Evolutionary conservation across 2,797 vertebrate genomes (phyloP), one percentile per base, ranked within the genome.

Genomic region (Eleutherodactylus coqui): DNA sequence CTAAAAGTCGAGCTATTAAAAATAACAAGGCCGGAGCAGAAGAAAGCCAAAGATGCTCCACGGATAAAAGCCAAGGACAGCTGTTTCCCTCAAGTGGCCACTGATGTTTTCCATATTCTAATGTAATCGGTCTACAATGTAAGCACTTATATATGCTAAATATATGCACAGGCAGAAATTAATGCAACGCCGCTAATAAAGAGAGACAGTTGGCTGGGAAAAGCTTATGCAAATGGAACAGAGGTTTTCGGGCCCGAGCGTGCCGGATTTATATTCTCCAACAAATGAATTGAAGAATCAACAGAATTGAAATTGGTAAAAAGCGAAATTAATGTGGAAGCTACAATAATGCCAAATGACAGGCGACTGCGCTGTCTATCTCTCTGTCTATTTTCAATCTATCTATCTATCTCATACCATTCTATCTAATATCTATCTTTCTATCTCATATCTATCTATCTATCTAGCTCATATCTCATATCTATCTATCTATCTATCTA

Each of bases 111-210:
- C 19, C 64, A 45, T 43, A 84, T 87, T 79, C 81, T 47, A 16
- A 17, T 83, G 41, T 24, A 1, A 17, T 24, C 24, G 62, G 36
- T 4, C 32, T 36, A 78, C 49, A 79, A 83, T 41, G 41, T 55
- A 32, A 47, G 27, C 32, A 45, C 82, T 84, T 79, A 47, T 78
- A 79, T 83, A 87, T 84, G 81, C 82, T 84, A 87, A 84, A 62
- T 62, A 84, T 75, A 87, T 83, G 75, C 75, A 45, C 77, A 47
- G 77, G 75, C 67, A 84, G 82, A 87, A 73, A 84, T 87, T 60
- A 69, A 64, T 64, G 75, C 34, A 34, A 84, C n/a, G 21, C 67
- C 47, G 19, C 77, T 84, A 83, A 87, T 80, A 76, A 84, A 80
- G 41, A 73, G 41, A 75, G 76, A 79, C 75, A 58, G 75, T 79